Percentiles rank a stretch among this genome's conserved stretches.
Evolutionary conservation across 2,797 vertebrate species (phyloP).

Genomic region (Acipenser ruthenus): DNA sequence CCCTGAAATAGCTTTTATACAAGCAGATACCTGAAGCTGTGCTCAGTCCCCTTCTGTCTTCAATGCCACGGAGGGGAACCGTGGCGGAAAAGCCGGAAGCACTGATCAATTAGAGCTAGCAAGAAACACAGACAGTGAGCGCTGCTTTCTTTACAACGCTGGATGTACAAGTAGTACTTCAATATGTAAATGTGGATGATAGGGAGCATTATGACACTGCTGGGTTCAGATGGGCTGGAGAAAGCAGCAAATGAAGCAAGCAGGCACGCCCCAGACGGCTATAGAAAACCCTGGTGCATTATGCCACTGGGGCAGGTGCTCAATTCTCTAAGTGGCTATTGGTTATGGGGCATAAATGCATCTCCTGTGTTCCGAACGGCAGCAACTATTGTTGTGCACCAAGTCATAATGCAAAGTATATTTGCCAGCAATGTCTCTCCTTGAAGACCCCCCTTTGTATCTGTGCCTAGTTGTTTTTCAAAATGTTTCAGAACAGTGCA

Average conservation of each 20-base stretch:
- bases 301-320: slow-evolving; percentile 72
- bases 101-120: slow-evolving; percentile 47
- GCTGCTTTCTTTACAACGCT: slow-evolving; percentile 53
- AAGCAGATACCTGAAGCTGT: slow-evolving; percentile 35
- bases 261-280: slow-evolving; percentile 48
- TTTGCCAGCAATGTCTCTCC: slow-evolving; percentile 50
- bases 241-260: slow-evolving; percentile 56
- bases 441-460: slow-evolving; percentile 13
- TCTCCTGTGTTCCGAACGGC: slow-evolving; percentile 62
- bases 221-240: slow-evolving; percentile 64
- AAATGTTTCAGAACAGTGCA: slow-evolving; percentile 35
- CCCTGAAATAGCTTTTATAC: neutral
- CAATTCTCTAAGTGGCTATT: slow-evolving; percentile 65
- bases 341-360: slow-evolving; percentile 46
- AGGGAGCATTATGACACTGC: slow-evolving; percentile 57
- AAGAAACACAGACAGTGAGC: slow-evolving; percentile 47
- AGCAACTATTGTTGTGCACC: slow-evolving; percentile 55
- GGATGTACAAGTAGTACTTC: slow-evolving; percentile 69
- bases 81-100: slow-evolving; percentile 46
- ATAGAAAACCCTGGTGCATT: slow-evolving; percentile 61
- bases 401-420: slow-evolving; percentile 65
- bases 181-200: slow-evolving; percentile 74
- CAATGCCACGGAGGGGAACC: slow-evolving; percentile 15
- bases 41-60: slow-evolving; percentile 36
- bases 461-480: slow-evolving; percentile 57